Conservation (phyloP, 2,113 vertebrate genomes). For the Furnarius figulus region DNA sequence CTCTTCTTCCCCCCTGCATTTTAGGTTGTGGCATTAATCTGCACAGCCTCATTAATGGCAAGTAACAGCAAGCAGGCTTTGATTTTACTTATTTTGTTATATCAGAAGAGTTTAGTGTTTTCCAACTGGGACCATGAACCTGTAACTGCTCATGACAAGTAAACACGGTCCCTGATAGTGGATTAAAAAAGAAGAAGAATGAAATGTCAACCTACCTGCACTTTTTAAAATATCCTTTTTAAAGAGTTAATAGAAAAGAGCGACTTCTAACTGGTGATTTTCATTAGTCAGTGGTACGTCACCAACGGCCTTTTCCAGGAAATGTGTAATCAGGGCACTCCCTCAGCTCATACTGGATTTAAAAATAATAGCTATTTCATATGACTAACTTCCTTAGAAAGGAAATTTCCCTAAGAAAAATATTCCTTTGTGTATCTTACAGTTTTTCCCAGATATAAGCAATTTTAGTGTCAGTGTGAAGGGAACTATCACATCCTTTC, state of each 20-base stretch:
- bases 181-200: not conserved
- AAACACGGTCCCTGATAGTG: not conserved
- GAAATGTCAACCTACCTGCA: not conserved
- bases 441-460: not conserved
- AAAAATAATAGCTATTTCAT: conserved; percentile 39
- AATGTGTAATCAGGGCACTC: conserved; percentile 69
- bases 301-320: conserved; percentile 61
- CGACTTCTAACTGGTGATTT: not conserved
- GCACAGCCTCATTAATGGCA: not conserved
- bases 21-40: not conserved
- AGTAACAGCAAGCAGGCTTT: not conserved
- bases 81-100: not conserved
- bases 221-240: not conserved
- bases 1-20: not conserved
- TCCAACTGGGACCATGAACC: not conserved
- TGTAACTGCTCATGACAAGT: not conserved
- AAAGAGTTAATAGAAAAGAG: conserved; percentile 5
- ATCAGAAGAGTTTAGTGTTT: not conserved
- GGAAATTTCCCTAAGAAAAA: conserved; percentile 66
- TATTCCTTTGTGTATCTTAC: not conserved
- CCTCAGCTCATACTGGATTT: conserved; percentile 56
- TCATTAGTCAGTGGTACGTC: conserved; percentile 50
- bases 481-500: not conserved
- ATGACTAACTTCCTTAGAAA: conserved; percentile 69
- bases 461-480: not conserved